Base-by-base conservation (phyloP, 2,797 vertebrate genomes). In the Dicrostonyx torquatus region DNA sequence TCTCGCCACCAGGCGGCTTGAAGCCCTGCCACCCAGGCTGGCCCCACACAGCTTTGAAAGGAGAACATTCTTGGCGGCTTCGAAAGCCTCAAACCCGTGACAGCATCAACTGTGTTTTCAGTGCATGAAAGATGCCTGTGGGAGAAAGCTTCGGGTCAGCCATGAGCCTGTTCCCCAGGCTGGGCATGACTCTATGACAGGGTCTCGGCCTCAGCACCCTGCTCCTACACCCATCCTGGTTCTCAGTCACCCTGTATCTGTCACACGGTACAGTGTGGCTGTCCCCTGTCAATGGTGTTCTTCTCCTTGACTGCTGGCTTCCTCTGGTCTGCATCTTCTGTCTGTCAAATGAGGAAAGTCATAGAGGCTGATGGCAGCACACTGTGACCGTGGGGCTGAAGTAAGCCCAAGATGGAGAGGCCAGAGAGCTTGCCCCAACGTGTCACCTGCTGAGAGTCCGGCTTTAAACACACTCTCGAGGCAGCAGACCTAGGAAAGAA, bases 41-140 rank as follows among this genome's bases (percentile, higher is more conserved):
- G 84, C 84, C 66, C 84, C 84, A 87, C 84, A 87, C 84, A 55
- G 84, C 84, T 87, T 87, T 72, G 84, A 87, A 87, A 87, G 84
- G 64, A 86, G n/a, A 86, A 8, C 84, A 55, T 87, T 87, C 66
- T 87, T 72, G 66, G 66, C 14, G 10, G 84, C 84, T 72, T 87
- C 15, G 26, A 87, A 87, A 87, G n/a, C 84, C 84, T 87, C 84
- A 55, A 18, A 40, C 24, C 84, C 26, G 24, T 20, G 84, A 68
- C 50, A 20, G 40, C 50, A 20, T 40, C 34, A 72, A 40, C 84
- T 40, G 5, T 72, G 66, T 53, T 55, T 72, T 72, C 66, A 72
- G 84, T n/a, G 66, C n/a, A 55, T 72, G 84, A 55, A 72, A 87
- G 84, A 26, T 0, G 48, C 84, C 24, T 55, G 66, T 87, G 48